Evolutionary conservation across 2,113 vertebrate genomes (phyloP), one percentile per base, ranked within the genome.

Genomic region (Rhineura floridana): DNA sequence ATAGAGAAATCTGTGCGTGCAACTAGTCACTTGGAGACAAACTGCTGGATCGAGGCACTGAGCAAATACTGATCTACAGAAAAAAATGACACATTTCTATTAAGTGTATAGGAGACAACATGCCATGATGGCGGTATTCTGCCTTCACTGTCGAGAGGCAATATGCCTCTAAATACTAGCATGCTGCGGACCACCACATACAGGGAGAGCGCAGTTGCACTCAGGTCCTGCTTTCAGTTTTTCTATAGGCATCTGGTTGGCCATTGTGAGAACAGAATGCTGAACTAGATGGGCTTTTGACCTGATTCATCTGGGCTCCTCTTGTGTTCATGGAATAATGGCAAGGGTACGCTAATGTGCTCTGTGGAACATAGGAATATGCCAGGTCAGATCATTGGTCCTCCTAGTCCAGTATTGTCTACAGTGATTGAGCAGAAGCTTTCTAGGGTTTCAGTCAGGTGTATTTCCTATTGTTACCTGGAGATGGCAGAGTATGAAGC

Each of bases 91-190:
- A n/a, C n/a, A n/a, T 42, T 90, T 86, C 83, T 90, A 89, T 67
- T 89, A 73, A 55, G 95, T 94, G 92, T 95, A 8, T 0, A 95
- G 93, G 93, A 79, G 86, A 90, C 91, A 93, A 93, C 89, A 91
- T 87, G 89, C 55, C 55, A 59, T 19, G 1, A 59, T 59, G 55
- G 55, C 21, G 55, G 15, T 59, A 19, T 19, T 59, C 21, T 59
- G 21, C 17, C 55, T 59, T 19, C 55, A 59, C 3, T 19, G 17
- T 21, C 21, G 55, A 19, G 55, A 21, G 15, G 3, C 17, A 59
- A 5, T 59, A 21, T 59, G 17, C 55, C 55, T 59, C 15, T 59
- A 59, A 59, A 59, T 59, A n/a, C n/a, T n/a, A 59, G 55, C 55
- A 21, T 52, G 50, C 50, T 52, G 50, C 9, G 55, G 55, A 59